These are phyloP conservation scores for Pangasius mekongensis DNA, from an alignment of 2,797 vertebrate species.

Conservation along the genomic window DNA sequence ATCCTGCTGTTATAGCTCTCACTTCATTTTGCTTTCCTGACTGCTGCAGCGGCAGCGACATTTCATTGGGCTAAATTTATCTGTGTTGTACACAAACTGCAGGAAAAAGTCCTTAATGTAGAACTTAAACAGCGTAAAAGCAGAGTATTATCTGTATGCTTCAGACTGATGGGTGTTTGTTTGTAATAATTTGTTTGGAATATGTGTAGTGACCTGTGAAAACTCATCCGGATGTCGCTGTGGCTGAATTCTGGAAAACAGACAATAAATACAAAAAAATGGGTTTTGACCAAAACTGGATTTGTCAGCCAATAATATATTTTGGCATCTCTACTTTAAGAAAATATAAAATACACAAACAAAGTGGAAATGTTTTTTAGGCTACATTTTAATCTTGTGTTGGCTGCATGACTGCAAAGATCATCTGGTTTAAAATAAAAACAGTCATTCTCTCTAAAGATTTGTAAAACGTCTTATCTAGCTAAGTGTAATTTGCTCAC, in stretches of 20 bases:
- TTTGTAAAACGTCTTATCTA: not conserved
- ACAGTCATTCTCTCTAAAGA: not conserved
- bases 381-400: not conserved
- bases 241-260: not conserved
- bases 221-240: not conserved
- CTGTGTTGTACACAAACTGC: constrained; percentile 26
- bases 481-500: not conserved
- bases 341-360: not conserved
- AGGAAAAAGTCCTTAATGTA: not conserved
- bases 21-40: constrained; percentile 41
- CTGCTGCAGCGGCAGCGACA: not conserved
- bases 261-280: not conserved
- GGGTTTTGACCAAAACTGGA: not conserved
- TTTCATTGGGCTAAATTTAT: constrained; percentile 35
- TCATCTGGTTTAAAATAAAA: not conserved
- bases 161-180: not conserved
- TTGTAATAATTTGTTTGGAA: constrained; percentile 28
- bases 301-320: not conserved
- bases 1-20: constrained; percentile 44
- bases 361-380: not conserved
- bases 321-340: not conserved
- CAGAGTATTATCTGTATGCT: not conserved
- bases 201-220: not conserved
- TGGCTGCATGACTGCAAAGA: not conserved
- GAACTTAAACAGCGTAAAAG: constrained; percentile 5